phyloP scores from a whole-genome alignment of 2,113 vertebrate species.

The Syngnathus scovelli region DNA sequence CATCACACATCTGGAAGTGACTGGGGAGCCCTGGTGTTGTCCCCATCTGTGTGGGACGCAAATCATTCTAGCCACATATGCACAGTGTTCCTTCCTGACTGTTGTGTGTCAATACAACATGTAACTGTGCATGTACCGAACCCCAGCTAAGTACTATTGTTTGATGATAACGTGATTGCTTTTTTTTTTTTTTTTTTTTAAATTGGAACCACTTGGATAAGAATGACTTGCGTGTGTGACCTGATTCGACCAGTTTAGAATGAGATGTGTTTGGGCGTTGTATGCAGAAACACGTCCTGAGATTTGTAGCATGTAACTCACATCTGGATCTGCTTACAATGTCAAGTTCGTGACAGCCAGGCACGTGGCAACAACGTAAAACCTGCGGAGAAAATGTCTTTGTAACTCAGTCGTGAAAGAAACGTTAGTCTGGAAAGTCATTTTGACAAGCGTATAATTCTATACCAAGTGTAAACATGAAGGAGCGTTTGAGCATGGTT shows the following conservation, averaged over 20 bases:
- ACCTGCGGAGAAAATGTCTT: conserved; percentile 49
- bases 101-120: not conserved
- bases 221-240: conserved; percentile 73
- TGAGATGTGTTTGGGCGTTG: conserved; percentile 48
- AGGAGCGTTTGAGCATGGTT: conserved; percentile 45
- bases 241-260: conserved; percentile 43
- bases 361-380: conserved; percentile 63
- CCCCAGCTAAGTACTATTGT: not conserved
- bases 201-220: conserved; percentile 26
- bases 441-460: conserved; percentile 40
- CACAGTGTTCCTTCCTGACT: conserved; percentile 9
- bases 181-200: conserved; percentile 23
- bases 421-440: conserved; percentile 33
- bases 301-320: conserved; percentile 63
- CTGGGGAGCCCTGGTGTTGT: conserved; percentile 57
- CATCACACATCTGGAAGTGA: conserved; percentile 73
- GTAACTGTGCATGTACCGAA: not conserved
- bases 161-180: not conserved
- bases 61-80: conserved; percentile 21
- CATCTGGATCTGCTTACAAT: conserved; percentile 67
- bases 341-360: conserved; percentile 60
- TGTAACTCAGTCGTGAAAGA: conserved; percentile 47
- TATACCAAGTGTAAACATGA: conserved; percentile 21
- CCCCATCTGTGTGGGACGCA: conserved; percentile 65
- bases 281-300: conserved; percentile 34